Evolutionary conservation across 2,888 invertebrate genomes (phyloP), one percentile per base, ranked within the genome.

Genomic region (Drosophila mercatorum): DNA sequence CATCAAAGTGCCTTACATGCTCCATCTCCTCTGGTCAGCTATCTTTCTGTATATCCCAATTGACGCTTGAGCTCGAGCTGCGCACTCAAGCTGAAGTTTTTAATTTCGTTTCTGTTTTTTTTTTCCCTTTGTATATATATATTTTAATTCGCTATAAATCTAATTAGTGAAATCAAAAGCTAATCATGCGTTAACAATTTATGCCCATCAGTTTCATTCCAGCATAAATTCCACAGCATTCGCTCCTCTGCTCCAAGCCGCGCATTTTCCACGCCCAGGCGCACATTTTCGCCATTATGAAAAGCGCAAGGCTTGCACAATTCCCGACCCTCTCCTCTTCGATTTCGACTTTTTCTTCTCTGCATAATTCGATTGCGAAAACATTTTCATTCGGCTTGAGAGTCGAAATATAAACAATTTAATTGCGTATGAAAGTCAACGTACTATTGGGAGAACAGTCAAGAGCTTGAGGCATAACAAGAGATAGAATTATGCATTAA

Each of bases 121-220:
- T 10, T 64, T 56, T 52, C 62, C 43, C 68, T 22, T 26, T 31
- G 31, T 31, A 6, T 22, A 6, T 22, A 49, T 66, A 61, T 58
- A 75, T 84, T 84, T 89, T 76, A 88, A 88, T 84, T 72, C 82
- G 85, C 82, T 66, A 86, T 86, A 90, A 86, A 86, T 86, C 86
- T 86, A 90, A 86, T 86, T 86, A 86, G 86, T 80, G 87, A 86
- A 80, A 80, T 90, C 88, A 78, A 75, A 72, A 80, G 59, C 87
- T 86, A 90, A 86, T 86, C 86, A 86, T 77, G 86, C 86, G 89
- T 88, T 78, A 86, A 90, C 80, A 86, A 86, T 86, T 87, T 87
- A 90, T 87, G 89, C 81, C 80, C 87, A 88, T 77, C 88, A 70
- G 66, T 66, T 85, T 79, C 80, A 82, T 68, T 70, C 61, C 77